These are phyloP conservation scores for Chaenodraco wilsoni DNA, from an alignment of 2,797 vertebrate species.

Conservation along the genomic window DNA sequence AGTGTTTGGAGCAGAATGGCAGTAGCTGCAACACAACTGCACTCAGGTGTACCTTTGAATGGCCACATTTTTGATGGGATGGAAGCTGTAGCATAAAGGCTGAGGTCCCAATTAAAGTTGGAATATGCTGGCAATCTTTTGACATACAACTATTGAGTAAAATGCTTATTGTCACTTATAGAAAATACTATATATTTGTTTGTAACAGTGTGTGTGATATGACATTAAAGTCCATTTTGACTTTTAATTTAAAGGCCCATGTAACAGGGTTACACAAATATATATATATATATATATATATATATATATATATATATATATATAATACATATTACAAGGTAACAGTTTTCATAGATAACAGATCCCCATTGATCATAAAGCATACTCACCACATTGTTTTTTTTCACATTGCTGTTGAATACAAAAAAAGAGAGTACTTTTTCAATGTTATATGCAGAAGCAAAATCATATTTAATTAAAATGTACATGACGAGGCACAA, in stretches of 20 bases:
- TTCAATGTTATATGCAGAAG: not conserved
- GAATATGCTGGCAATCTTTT: not conserved
- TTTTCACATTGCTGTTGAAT: not conserved
- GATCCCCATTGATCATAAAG: not conserved
- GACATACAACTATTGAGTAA: not conserved
- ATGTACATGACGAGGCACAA: not conserved
- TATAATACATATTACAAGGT: not conserved
- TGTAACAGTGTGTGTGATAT: conserved; percentile 1
- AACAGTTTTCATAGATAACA: not conserved
- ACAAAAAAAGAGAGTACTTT: not conserved
- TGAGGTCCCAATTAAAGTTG: not conserved
- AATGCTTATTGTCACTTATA: not conserved
- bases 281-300: not conserved
- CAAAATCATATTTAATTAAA: not conserved
- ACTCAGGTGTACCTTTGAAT: conserved; percentile 18
- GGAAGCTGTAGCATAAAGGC: conserved; percentile 1
- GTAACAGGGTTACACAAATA: not conserved
- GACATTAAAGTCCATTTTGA: not conserved
- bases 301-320: not conserved
- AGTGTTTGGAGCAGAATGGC: conserved; percentile 18
- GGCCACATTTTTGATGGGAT: conserved; percentile 5
- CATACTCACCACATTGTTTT: not conserved
- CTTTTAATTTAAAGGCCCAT: not conserved
- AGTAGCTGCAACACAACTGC: conserved; percentile 16
- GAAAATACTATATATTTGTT: not conserved